Evolutionary conservation across 2,888 invertebrate genomes (phyloP), one percentile per base, ranked within the genome.

Genomic region (Phyllotreta striolata): DNA sequence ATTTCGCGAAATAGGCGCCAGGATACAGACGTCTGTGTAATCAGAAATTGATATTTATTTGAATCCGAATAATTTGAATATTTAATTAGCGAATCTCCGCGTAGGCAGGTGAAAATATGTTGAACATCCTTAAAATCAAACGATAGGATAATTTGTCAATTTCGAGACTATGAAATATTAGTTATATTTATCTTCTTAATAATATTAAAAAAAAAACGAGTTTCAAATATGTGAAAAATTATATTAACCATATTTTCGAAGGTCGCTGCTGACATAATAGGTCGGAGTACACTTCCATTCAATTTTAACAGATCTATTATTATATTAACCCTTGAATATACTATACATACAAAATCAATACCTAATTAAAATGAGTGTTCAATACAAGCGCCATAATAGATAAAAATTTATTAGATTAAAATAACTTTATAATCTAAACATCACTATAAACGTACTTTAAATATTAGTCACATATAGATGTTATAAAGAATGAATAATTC

Each of bases 51-150:
- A 44, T 60, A 64, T 61, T 61, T 39, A 64, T 60, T 46, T 5
- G 35, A 24, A 37, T 54, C 1, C 9, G 14, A 38, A 44, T 56
- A 7, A 64, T 61, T 64, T 61, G 44, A 60, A 61, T 64, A 61
- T 51, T 61, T 57, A 56, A 64, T 57, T 61, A 52, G 52, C 56
- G 38, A 64, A 64, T 55, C 38, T 55, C 24, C 24, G 55, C 37
- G 41, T 40, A 12, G 49, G 41, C 14, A 12, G 49, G 40, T 37
- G 51, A 39, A 51, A 40, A 60, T 44, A 55, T 43, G 55, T 38
- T 35, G 52, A 49, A 38, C 49, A 49, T 49, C 39, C 41, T 58
- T 40, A 40, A 47, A 54, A 49, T 49, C 39, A 49, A 58, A 49
- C 8, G n/a, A 4, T 55, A 40, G 39, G 38, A 40, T 58, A 58